Conservation (phyloP, 2,797 vertebrate genomes). For the Cryptoprocta ferox region DNA sequence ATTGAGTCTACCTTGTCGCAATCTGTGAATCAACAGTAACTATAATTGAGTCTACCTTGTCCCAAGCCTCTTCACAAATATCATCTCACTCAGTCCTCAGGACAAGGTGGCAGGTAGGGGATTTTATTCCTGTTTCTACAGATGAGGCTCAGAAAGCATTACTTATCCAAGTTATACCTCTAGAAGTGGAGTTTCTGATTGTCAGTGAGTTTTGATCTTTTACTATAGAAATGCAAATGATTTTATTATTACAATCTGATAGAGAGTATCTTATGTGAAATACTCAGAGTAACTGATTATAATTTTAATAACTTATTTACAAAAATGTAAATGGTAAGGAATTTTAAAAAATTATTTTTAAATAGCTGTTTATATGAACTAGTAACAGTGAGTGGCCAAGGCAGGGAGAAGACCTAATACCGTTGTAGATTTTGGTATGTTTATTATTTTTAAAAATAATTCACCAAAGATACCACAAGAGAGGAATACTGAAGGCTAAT, state of each 20-base stretch:
- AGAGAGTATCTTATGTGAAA: constrained; percentile 33
- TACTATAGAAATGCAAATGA: background rate
- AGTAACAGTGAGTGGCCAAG: background rate
- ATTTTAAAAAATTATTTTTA: background rate
- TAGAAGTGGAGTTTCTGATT: background rate
- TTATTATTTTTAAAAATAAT: constrained; percentile 42
- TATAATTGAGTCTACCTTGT: background rate
- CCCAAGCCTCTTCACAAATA: background rate
- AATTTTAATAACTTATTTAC: background rate
- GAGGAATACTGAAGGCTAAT: background rate
- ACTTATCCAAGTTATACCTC: background rate
- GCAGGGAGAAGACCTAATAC: background rate
- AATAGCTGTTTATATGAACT: background rate
- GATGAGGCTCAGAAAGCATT: background rate
- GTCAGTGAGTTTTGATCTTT: background rate
- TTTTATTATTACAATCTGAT: constrained; percentile 22
- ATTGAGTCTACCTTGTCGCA: background rate
- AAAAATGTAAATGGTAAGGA: constrained; percentile 35
- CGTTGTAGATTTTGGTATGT: background rate
- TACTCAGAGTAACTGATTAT: background rate
- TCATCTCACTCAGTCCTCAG: background rate
- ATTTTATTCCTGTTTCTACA: background rate
- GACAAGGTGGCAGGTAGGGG: background rate
- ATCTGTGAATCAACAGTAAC: background rate
- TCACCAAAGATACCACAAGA: background rate